Evolutionary conservation across 2,797 vertebrate genomes (phyloP), one percentile per base, ranked within the genome.

Genomic region (Anguilla obscura): DNA sequence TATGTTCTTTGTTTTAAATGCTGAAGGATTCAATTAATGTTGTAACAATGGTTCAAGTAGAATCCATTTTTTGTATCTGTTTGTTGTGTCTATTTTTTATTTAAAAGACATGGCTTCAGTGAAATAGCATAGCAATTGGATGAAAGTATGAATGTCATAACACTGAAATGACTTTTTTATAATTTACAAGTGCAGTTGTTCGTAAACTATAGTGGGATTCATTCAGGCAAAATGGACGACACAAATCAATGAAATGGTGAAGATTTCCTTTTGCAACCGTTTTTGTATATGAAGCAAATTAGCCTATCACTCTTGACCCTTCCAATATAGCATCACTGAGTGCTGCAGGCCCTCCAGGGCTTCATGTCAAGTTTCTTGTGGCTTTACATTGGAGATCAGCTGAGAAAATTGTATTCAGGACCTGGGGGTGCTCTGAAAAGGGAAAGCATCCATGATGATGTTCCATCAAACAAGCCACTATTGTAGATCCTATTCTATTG

Each of bases 11-110:
- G 76, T 88, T 91, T 91, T 90, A 89, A 91, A 89, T 30, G 9
- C 82, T 30, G 27, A 82, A 86, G 58, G 60, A 82, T 82, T 89
- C 86, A 80, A 93, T 88, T 86, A 92, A 92, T 52, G 48, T 69
- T 24, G 50, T 88, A 91, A 91, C 90, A 87, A 89, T 33, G 87
- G 89, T 84, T 91, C 88, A 88, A 89, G 84, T 84, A 76, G 89
- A 69, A 85, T 56, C 14, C 27, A 36, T 1, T 36, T 50, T 84
- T 54, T 52, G n/a, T 18, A 12, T 58, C 27, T 60, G 27, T 56
- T 60, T 85, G 18, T 33, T 60, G 2, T 33, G 9, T 58, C 14
- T 85, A 18, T 56, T 27, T 9, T 2, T 18, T 33, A 56, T 12
- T 27, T 14, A 30, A 58, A 54, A 60, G 84, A 10, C 10, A 40